Conservation (phyloP, 2,888 invertebrate species). For the Formica aserva region DNA sequence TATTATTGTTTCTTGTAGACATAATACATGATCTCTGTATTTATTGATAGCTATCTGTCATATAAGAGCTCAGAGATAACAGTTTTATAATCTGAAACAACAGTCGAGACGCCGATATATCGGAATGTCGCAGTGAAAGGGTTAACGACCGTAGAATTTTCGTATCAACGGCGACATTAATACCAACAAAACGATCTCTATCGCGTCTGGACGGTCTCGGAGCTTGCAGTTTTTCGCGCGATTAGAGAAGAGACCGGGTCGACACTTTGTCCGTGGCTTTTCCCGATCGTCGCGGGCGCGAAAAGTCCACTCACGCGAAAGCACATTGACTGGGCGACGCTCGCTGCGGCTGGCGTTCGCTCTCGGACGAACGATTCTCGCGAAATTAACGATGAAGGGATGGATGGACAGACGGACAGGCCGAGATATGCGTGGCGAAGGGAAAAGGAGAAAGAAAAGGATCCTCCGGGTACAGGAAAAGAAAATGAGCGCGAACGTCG, state of each 20-base stretch:
- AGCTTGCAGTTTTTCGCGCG: conserved; percentile 34
- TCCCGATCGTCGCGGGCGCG: conserved; percentile 12
- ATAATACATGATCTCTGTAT: neutral
- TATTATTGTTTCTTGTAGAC: neutral
- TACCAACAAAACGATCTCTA: conserved; percentile 33
- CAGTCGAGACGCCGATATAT: neutral
- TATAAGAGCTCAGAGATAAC: neutral
- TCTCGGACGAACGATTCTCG: conserved; percentile 56
- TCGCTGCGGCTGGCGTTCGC: conserved; percentile 42
- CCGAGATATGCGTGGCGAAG: conserved; percentile 51
- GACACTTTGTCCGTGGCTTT: conserved; percentile 31
- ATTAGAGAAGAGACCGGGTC: conserved; percentile 11
- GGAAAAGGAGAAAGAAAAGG: conserved; percentile 60
- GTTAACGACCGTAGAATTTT: conserved; percentile 20
- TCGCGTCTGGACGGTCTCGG: conserved; percentile 16
- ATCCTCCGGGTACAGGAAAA: conserved; percentile 52
- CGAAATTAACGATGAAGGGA: conserved; percentile 66
- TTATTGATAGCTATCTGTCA: neutral
- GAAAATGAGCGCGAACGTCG: conserved; percentile 64
- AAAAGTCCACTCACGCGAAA: conserved; percentile 49
- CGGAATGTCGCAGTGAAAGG: neutral
- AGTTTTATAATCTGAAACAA: neutral
- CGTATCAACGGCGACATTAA: neutral
- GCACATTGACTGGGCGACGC: conserved; percentile 57
- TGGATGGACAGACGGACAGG: conserved; percentile 24